These are phyloP conservation scores for Vulpes lagopus DNA, from an alignment of 2,113 vertebrate genomes.

Conservation along the genomic window DNA sequence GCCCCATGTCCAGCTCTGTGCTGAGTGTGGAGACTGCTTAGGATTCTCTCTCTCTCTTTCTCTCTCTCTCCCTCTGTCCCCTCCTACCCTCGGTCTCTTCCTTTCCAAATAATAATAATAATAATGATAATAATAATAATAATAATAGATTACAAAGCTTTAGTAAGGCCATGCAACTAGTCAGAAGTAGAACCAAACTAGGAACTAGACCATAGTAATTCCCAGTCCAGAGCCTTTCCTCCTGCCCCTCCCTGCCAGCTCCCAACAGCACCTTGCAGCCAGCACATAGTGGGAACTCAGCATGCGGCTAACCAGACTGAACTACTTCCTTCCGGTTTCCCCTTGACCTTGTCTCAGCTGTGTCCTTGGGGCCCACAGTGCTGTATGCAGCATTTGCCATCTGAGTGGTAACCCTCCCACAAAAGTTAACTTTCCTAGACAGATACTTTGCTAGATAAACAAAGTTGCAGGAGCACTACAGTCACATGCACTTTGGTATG, in stretches of 20 bases:
- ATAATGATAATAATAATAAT: neutral
- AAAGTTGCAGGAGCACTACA: neutral
- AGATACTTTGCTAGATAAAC: neutral
- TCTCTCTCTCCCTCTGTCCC: neutral
- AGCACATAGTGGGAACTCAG: neutral
- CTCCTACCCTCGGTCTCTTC: neutral
- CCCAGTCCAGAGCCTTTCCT: neutral
- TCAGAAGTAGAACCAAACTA: neutral
- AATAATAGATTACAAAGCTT: neutral
- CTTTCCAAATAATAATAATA: neutral
- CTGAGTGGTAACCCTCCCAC: neutral
- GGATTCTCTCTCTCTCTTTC: neutral
- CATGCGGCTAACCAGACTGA: neutral
- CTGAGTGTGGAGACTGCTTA: neutral
- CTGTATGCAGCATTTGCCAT: neutral
- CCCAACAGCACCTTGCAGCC: neutral
- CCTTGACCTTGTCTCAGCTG: neutral
- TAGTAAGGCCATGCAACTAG: neutral
- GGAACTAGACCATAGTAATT: neutral
- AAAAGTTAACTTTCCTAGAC: neutral
- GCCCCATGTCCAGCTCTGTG: neutral
- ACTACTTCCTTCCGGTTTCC: neutral
- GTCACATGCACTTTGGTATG: neutral
- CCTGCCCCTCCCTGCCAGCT: neutral
- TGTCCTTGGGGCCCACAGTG: neutral